Percentiles rank a stretch among this genome's conserved stretches.
Conservation (phyloP, 2,888 invertebrate genomes). For the Drosophila monieri region DNA sequence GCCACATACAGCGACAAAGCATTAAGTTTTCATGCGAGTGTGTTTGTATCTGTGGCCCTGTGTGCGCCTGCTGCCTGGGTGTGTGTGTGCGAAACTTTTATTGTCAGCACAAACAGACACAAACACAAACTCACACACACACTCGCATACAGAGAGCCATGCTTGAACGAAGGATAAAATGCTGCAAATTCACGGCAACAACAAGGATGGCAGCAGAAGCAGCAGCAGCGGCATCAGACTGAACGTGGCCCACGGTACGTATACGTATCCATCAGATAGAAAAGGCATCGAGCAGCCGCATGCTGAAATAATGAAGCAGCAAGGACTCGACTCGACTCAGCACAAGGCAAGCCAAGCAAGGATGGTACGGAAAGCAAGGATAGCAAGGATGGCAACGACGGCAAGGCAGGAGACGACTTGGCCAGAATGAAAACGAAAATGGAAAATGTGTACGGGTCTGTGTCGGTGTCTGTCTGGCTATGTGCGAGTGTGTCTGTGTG, state of each 20-base stretch:
- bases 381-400: slow-evolving; percentile 27
- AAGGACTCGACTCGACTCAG: slow-evolving; percentile 69
- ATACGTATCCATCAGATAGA: slow-evolving; percentile 80
- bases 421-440: slow-evolving; percentile 77
- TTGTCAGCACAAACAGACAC: slow-evolving; percentile 75
- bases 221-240: slow-evolving; percentile 27
- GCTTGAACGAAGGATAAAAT: slow-evolving; percentile 75
- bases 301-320: slow-evolving; percentile 80
- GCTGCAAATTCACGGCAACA: slow-evolving; percentile 78
- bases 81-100: slow-evolving; percentile 70
- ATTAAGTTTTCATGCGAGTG: slow-evolving; percentile 69
- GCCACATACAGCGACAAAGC: slow-evolving; percentile 56
- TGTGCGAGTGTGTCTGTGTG: slow-evolving; percentile 5
- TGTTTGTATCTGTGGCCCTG: slow-evolving; percentile 46
- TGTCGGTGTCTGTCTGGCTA: slow-evolving; percentile 38
- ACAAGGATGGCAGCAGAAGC: slow-evolving; percentile 41
- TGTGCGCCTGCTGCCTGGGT: slow-evolving; percentile 18
- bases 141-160: slow-evolving; percentile 41
- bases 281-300: slow-evolving; percentile 77
- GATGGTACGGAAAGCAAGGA: slow-evolving; percentile 27
- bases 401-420: slow-evolving; percentile 46
- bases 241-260: slow-evolving; percentile 70
- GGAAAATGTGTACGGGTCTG: slow-evolving; percentile 67
- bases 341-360: slow-evolving; percentile 42
- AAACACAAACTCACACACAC: slow-evolving; percentile 54